phyloP scores from a whole-genome alignment of 2,888 invertebrate genomes.

The Callimorpha dominula region DNA sequence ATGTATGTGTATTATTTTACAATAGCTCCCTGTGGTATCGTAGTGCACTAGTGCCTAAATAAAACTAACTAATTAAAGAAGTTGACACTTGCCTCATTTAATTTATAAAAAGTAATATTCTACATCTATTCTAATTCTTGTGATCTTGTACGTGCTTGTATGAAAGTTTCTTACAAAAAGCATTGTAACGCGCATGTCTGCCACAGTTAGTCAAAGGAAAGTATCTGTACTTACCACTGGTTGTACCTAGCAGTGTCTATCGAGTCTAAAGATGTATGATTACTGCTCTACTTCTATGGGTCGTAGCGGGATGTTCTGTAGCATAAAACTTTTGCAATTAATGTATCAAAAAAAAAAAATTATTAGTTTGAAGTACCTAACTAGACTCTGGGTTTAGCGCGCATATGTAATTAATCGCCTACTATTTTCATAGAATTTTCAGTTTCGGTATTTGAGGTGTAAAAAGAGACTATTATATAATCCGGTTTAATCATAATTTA shows the following conservation, averaged over 20 bases:
- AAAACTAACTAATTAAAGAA: background rate
- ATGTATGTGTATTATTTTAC: background rate
- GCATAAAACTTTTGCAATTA: background rate
- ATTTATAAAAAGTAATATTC: background rate
- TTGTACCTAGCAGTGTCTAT: background rate
- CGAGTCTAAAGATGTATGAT: background rate
- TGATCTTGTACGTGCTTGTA: background rate
- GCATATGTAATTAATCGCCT: no score
- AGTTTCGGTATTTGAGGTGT: background rate
- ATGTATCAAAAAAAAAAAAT: background rate
- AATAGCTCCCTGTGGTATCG: background rate
- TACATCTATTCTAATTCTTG: background rate
- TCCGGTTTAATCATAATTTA: background rate
- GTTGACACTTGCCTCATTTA: background rate
- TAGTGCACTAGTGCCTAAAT: constrained; percentile 1
- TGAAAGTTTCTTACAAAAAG: background rate
- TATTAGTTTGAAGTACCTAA: background rate
- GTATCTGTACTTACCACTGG: background rate
- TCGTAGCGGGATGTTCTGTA: background rate
- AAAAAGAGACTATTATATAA: background rate
- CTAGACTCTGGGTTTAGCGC: background rate
- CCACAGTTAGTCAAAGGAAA: background rate
- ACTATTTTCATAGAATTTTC: background rate
- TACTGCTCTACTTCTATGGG: background rate
- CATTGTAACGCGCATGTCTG: background rate